Percentiles rank a stretch among this genome's conserved stretches.
These are phyloP conservation scores for Alouatta palliata DNA, from an alignment of 2,113 vertebrate species.

Conservation along the genomic window DNA sequence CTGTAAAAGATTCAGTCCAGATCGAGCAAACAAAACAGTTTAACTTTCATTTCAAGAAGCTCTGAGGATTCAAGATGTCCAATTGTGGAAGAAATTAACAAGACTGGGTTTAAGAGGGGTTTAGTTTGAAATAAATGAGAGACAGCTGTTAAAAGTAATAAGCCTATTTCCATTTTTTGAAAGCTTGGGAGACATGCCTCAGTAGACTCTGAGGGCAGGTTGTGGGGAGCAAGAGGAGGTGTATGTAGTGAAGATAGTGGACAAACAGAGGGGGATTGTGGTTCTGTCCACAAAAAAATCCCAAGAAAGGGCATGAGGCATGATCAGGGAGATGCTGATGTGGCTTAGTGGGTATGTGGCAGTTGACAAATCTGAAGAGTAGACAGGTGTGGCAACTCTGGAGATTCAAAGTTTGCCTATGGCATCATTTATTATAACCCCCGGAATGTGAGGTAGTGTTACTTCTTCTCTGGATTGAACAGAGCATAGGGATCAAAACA, in stretches of 20 bases:
- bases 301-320: background rate
- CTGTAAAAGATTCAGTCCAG: slow-evolving; percentile 9
- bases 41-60: slow-evolving; percentile 38
- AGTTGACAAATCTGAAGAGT: background rate
- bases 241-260: background rate
- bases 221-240: background rate
- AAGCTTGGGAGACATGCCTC: background rate
- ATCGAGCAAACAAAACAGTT: slow-evolving; percentile 5
- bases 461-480: background rate
- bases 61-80: slow-evolving; percentile 51
- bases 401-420: background rate
- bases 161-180: slow-evolving; percentile 43
- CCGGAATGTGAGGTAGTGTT: background rate
- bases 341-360: background rate
- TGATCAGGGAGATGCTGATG: background rate
- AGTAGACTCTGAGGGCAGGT: background rate
- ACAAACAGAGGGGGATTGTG: background rate
- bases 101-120: slow-evolving; percentile 37
- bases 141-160: slow-evolving; percentile 50
- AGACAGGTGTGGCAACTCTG: background rate
- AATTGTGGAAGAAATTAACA: slow-evolving; percentile 36
- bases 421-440: background rate
- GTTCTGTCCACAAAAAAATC: background rate
- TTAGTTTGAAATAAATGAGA: slow-evolving; percentile 52
- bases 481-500: background rate